Evolutionary conservation across 2,113 vertebrate species (phyloP).

Genomic region (Heterotilapia buettikoferi): DNA sequence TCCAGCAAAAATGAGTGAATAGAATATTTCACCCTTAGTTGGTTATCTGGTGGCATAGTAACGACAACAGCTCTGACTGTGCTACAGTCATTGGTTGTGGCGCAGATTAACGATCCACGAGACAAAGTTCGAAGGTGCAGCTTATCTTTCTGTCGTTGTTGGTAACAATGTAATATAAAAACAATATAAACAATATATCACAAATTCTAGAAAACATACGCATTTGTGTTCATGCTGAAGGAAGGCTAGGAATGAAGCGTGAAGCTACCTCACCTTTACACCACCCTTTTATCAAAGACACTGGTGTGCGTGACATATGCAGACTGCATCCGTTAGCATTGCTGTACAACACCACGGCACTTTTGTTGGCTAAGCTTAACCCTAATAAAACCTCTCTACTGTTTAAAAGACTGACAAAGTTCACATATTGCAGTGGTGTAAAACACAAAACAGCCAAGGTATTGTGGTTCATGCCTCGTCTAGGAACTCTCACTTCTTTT

Average conservation of each 20-base stretch:
- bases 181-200: accelerated
- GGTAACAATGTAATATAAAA: not conserved
- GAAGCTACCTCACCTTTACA: not conserved
- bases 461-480: not conserved
- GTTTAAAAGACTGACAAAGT: not conserved
- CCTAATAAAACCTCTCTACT: not conserved
- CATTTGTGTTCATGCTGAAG: not conserved
- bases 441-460: not conserved
- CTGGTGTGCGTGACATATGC: not conserved
- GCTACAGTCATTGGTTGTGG: not conserved
- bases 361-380: not conserved
- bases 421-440: not conserved
- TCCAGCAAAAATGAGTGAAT: not conserved
- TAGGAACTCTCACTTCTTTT: not conserved
- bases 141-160: not conserved
- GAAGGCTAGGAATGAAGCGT: not conserved
- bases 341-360: not conserved
- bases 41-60: not conserved
- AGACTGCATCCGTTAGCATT: not conserved
- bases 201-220: not conserved
- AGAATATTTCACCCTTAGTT: not conserved
- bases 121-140: not conserved
- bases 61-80: not conserved
- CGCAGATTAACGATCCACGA: not conserved
- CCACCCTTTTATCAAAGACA: not conserved